Percentiles rank a stretch among this genome's conserved stretches.
phyloP scores from a whole-genome alignment of 2,797 vertebrate genomes.

The Dendrocincla fuliginosa region DNA sequence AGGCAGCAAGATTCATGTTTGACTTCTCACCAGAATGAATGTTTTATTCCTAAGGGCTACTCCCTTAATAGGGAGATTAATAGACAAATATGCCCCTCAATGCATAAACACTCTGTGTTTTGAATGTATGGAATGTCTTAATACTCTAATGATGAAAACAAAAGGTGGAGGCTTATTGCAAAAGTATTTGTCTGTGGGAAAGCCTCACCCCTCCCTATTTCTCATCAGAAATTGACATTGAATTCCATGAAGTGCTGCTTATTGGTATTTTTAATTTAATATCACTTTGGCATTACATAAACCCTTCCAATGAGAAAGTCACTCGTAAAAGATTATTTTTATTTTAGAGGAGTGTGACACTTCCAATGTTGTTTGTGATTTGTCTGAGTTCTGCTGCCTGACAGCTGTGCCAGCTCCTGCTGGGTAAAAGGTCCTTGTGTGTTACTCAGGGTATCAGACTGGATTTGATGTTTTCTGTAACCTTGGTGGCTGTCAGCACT shows the following conservation, averaged over 20 bases:
- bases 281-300: background rate
- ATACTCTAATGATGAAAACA: background rate
- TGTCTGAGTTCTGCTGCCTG: background rate
- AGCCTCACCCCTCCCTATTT: background rate
- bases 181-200: fast-evolving
- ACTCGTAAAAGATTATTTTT: background rate
- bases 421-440: background rate
- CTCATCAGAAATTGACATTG: background rate
- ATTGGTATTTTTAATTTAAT: background rate
- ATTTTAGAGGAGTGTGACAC: background rate
- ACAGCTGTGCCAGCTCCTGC: background rate
- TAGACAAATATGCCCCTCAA: background rate
- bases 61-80: background rate
- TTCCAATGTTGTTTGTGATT: background rate
- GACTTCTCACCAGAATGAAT: background rate
- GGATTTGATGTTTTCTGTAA: background rate
- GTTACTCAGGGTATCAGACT: background rate
- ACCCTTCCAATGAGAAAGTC: background rate
- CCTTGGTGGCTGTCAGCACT: background rate
- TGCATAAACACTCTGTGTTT: fast-evolving
- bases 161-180: background rate
- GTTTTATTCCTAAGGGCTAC: background rate
- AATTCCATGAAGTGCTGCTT: background rate
- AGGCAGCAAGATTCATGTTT: background rate
- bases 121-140: background rate